Evolutionary conservation across 2,113 vertebrate species (phyloP).

Genomic region (Gasterosteus aculeatus): DNA sequence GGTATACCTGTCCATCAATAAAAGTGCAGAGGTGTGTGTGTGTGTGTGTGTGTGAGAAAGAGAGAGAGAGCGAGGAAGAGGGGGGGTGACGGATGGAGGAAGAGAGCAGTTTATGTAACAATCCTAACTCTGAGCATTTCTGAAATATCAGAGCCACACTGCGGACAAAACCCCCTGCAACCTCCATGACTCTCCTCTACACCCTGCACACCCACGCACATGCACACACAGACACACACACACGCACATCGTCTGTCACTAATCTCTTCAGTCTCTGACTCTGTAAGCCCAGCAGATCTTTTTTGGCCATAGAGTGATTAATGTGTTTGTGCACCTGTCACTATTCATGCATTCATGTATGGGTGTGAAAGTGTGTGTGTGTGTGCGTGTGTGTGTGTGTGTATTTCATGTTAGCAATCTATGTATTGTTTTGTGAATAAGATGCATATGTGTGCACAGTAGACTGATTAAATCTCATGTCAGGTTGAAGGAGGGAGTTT

Average conservation of each 20-base stretch:
- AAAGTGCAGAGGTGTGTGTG: not conserved
- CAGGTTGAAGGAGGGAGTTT: not conserved
- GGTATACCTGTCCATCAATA: not conserved
- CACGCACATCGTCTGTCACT: slow-evolving; percentile 62
- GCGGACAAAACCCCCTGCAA: slow-evolving; percentile 37
- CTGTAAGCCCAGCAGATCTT: slow-evolving; percentile 69
- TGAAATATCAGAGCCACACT: slow-evolving; percentile 48
- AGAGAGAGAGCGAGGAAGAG: not conserved
- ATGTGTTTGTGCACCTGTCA: slow-evolving; percentile 77
- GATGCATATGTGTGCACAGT: not conserved
- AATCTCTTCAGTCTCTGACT: slow-evolving; percentile 62
- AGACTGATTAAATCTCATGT: not conserved
- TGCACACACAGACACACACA: not conserved
- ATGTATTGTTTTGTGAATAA: slow-evolving; percentile 7
- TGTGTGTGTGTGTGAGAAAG: not conserved
- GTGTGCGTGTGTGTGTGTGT: slow-evolving; percentile 7
- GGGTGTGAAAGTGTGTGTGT: slow-evolving; percentile 11
- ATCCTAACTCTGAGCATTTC: slow-evolving; percentile 46
- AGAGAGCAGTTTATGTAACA: slow-evolving; percentile 51
- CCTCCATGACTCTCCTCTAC: slow-evolving; percentile 48
- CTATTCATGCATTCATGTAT: slow-evolving; percentile 56
- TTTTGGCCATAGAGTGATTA: slow-evolving; percentile 65
- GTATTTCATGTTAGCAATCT: not conserved
- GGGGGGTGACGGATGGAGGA: slow-evolving; percentile 9
- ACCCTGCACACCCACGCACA: slow-evolving; percentile 26